Evolutionary conservation across 2,888 invertebrate species (phyloP).

Genomic region (Pandemis corylana): DNA sequence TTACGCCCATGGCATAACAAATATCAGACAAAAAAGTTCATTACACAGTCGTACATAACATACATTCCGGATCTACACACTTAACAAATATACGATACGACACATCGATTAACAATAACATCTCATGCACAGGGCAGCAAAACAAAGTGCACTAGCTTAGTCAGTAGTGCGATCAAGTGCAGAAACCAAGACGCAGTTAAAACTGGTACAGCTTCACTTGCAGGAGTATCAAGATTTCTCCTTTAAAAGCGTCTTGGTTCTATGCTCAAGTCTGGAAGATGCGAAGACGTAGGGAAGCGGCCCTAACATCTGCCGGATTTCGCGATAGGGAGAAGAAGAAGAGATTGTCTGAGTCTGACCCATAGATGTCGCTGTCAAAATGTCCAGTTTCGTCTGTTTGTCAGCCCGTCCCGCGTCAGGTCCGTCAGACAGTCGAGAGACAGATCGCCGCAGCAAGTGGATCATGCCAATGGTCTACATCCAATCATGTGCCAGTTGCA

Average conservation of each 20-base stretch:
- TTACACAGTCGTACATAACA: constrained; percentile 32
- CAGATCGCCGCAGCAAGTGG: constrained; percentile 37
- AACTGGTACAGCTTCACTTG: background rate
- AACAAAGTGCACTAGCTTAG: constrained; percentile 42
- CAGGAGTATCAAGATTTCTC: constrained; percentile 1
- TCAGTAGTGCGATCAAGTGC: constrained; percentile 40
- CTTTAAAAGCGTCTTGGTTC: constrained; percentile 36
- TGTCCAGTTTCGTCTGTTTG: constrained; percentile 1
- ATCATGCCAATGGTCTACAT: constrained; percentile 40
- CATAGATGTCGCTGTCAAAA: constrained; percentile 16
- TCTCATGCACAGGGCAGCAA: constrained; percentile 42
- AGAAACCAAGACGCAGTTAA: constrained; percentile 39
- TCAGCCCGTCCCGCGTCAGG: constrained; percentile 17
- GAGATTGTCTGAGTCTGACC: constrained; percentile 22
- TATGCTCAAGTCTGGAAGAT: constrained; percentile 33
- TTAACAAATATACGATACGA: constrained; percentile 40
- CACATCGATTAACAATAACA: constrained; percentile 41
- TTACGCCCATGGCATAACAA: constrained; percentile 27
- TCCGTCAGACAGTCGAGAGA: constrained; percentile 22
- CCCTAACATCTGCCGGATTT: constrained; percentile 36
- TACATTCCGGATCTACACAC: constrained; percentile 40
- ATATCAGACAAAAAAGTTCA: constrained; percentile 32
- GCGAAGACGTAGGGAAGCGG: constrained; percentile 40
- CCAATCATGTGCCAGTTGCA: constrained; percentile 41
- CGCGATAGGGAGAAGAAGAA: constrained; percentile 35